These are phyloP conservation scores for Marmota monax DNA, from an alignment of 2,113 vertebrate species.

Conservation along the genomic window DNA sequence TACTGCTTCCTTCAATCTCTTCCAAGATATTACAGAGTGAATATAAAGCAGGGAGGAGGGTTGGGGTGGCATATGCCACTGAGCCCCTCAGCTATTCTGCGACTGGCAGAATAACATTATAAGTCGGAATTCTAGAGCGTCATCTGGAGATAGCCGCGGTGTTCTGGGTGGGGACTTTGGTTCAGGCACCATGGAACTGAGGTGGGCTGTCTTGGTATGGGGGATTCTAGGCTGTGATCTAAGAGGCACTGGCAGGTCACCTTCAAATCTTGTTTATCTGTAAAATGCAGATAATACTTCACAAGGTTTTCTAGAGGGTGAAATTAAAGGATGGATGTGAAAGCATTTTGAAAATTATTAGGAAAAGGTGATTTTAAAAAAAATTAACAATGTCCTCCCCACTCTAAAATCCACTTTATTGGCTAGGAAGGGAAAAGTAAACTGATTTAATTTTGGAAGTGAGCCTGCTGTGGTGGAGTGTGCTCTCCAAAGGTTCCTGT, in stretches of 20 bases:
- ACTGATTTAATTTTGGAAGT: background rate
- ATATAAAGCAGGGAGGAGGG: background rate
- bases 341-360: slow-evolving; percentile 13
- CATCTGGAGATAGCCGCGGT: background rate
- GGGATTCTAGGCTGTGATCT: background rate
- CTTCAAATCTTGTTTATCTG: background rate
- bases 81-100: background rate
- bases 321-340: background rate
- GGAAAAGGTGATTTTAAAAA: background rate
- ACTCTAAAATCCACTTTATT: background rate
- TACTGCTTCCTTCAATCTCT: background rate
- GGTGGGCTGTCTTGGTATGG: background rate
- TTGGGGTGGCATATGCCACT: background rate
- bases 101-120: background rate
- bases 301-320: background rate
- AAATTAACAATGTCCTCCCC: background rate
- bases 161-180: background rate
- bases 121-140: background rate
- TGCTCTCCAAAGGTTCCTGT: background rate
- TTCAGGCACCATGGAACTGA: background rate
- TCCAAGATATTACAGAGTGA: background rate
- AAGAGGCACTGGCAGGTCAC: background rate
- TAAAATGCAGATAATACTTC: background rate
- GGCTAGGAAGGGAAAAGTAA: background rate
- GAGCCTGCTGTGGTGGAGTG: background rate